These are phyloP conservation scores for Mirounga angustirostris DNA, from an alignment of 2,113 vertebrate species.

Conservation along the genomic window DNA sequence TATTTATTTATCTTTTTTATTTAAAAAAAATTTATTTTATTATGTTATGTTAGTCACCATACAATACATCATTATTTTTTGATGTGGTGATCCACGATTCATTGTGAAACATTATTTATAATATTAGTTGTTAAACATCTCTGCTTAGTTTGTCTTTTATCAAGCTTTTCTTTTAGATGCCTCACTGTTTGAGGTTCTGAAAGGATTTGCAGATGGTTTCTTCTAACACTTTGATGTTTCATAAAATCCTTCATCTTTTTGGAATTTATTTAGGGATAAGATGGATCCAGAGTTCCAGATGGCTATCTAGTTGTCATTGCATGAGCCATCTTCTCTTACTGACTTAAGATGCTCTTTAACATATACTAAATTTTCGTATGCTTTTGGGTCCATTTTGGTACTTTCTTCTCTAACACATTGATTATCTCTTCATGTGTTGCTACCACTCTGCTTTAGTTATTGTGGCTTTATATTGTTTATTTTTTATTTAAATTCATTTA, in stretches of 20 bases:
- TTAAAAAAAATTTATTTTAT: too few species aligned
- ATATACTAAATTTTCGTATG: neutral
- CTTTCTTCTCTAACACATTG: neutral
- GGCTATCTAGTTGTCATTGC: neutral
- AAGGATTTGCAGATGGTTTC: neutral
- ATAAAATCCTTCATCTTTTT: neutral
- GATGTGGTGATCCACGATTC: too few species aligned
- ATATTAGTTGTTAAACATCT: neutral
- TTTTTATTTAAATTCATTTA: neutral
- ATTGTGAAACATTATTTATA: neutral
- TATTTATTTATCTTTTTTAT: neutral
- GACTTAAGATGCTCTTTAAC: neutral
- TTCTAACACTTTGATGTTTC: neutral
- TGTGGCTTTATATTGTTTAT: neutral
- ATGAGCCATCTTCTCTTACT: neutral
- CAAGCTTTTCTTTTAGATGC: neutral
- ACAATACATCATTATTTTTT: too few species aligned
- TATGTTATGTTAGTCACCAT: too few species aligned
- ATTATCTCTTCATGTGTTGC: neutral
- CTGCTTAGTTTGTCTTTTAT: neutral
- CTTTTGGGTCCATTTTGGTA: neutral
- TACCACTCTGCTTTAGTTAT: neutral
- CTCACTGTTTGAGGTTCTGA: neutral
- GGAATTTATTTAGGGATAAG: neutral
- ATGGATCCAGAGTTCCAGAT: neutral